These are phyloP conservation scores for Andricus quercusramuli DNA, from an alignment of 2,888 invertebrate genomes.

Conservation along the genomic window DNA sequence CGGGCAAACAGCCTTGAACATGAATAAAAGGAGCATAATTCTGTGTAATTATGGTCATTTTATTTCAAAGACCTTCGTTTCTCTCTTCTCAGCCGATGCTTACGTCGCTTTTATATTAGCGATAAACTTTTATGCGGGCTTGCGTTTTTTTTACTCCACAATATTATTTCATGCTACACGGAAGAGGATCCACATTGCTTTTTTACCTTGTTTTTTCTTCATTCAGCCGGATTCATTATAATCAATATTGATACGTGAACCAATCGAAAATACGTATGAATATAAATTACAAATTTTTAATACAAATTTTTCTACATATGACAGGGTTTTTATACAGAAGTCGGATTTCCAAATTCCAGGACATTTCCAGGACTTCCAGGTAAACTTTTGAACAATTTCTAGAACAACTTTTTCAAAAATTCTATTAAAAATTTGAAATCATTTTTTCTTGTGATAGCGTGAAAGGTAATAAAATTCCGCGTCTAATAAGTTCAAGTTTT, in stretches of 20 bases:
- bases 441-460: no score
- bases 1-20: conserved; percentile 22
- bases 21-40: conserved; percentile 12
- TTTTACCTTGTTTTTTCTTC: neutral
- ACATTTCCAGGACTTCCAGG: no score
- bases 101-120: neutral
- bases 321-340: no score
- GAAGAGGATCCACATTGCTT: neutral
- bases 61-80: neutral
- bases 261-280: no score
- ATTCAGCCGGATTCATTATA: neutral
- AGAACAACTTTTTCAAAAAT: no score
- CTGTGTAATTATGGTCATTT: neutral
- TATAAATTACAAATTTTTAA: no score
- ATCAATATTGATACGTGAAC: neutral
- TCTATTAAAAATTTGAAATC: no score
- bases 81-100: neutral
- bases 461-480: no score
- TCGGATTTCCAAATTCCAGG: no score
- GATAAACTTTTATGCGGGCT: neutral
- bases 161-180: conserved; percentile 8
- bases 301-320: no score
- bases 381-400: no score
- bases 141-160: neutral
- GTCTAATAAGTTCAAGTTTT: no score